Conservation (phyloP, 2,888 invertebrate genomes). For the Lasioglossum oenotherae region DNA sequence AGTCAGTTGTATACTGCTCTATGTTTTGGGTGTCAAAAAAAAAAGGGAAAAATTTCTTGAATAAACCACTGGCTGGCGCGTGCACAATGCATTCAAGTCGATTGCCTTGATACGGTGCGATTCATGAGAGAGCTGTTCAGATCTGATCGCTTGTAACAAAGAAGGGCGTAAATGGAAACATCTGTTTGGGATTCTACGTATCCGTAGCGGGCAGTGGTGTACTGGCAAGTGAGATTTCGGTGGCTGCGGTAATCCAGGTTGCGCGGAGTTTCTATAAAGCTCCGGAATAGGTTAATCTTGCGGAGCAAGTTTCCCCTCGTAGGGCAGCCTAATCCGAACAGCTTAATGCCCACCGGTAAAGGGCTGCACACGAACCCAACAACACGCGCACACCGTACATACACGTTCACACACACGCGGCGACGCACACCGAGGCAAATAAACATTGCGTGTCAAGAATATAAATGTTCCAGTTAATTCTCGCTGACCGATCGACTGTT, state of each 20-base stretch:
- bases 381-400: conserved; percentile 4
- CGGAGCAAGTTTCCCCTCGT: conserved; percentile 73
- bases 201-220: conserved; percentile 66
- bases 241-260: conserved; percentile 76
- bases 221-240: conserved; percentile 73
- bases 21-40: background rate
- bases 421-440: conserved; percentile 9
- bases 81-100: background rate
- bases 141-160: conserved; percentile 29
- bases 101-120: background rate
- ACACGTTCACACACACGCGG: background rate
- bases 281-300: conserved; percentile 80
- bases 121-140: background rate
- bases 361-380: conserved; percentile 22
- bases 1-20: background rate
- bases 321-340: conserved; percentile 75
- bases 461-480: conserved; percentile 47
- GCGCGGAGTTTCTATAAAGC: conserved; percentile 75
- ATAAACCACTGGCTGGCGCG: background rate
- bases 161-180: conserved; percentile 77
- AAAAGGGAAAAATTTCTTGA: background rate
- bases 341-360: conserved; percentile 74
- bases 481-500: conserved; percentile 51
- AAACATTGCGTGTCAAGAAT: conserved; percentile 57
- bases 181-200: conserved; percentile 79